These are phyloP conservation scores for Leptocoma aspasia DNA, from an alignment of 2,113 vertebrate species.

Conservation along the genomic window DNA sequence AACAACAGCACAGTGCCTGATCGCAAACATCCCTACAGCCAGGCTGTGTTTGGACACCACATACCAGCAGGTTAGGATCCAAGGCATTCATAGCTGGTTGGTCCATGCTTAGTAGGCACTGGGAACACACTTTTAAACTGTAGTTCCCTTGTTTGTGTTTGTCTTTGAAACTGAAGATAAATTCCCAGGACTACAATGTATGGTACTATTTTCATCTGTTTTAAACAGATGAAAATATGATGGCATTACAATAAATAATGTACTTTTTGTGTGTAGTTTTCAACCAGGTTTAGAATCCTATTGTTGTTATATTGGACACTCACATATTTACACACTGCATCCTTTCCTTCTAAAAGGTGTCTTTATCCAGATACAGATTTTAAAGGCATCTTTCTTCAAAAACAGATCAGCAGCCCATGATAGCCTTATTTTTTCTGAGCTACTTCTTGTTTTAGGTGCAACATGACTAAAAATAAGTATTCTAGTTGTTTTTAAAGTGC, in stretches of 20 bases:
- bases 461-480: background rate
- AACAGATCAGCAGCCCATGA: background rate
- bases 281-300: background rate
- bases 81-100: accelerated
- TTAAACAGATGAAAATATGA: background rate
- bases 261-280: background rate
- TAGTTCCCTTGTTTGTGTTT: background rate
- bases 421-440: background rate
- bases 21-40: background rate
- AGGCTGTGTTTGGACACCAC: background rate
- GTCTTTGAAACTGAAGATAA: background rate
- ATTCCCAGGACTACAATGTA: background rate
- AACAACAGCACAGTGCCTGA: background rate
- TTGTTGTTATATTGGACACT: background rate
- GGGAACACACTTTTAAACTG: background rate
- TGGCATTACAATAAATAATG: background rate
- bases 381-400: background rate
- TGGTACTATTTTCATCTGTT: background rate
- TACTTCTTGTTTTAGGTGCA: background rate
- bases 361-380: background rate
- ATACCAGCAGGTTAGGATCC: background rate
- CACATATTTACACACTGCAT: background rate
- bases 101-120: background rate
- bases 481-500: background rate
- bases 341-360: background rate